A percentile compares a stretch with the other conserved stretches of the same genome.
These are phyloP conservation scores for Leucopsar rothschildi DNA, from an alignment of 2,113 vertebrate species.

Conservation along the genomic window DNA sequence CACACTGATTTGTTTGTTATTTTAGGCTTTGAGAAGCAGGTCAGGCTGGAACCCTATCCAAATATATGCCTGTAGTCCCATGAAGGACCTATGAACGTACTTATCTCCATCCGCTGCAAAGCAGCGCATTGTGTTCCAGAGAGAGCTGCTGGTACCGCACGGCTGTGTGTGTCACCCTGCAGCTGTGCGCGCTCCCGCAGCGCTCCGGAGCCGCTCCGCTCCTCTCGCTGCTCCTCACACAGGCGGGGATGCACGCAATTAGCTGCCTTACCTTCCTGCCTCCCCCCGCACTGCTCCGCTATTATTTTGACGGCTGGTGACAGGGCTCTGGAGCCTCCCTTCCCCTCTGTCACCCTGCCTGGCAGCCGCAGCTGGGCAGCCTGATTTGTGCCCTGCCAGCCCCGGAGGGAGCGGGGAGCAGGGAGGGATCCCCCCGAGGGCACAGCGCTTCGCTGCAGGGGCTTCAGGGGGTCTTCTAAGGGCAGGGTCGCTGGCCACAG, in stretches of 20 bases:
- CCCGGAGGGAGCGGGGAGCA: no score
- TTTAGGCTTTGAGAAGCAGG: constrained; percentile 45
- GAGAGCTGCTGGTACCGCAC: background rate
- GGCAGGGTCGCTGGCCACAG: background rate
- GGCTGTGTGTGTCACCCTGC: accelerated
- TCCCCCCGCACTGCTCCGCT: background rate
- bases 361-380: background rate
- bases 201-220: background rate
- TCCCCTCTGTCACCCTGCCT: background rate
- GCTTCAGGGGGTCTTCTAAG: background rate
- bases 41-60: constrained; percentile 9
- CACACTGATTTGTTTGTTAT: constrained; percentile 59
- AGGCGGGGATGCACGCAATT: background rate
- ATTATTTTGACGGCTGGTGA: background rate
- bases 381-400: background rate
- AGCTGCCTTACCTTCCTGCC: background rate
- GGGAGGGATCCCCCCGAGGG: background rate
- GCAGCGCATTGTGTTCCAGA: background rate
- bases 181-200: accelerated
- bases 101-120: background rate
- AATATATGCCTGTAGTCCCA: background rate
- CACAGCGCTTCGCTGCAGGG: accelerated
- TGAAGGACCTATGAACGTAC: background rate
- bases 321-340: background rate
- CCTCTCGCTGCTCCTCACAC: background rate